Conservation (phyloP, 2,797 vertebrate species). For the Sphenodon punctatus region DNA sequence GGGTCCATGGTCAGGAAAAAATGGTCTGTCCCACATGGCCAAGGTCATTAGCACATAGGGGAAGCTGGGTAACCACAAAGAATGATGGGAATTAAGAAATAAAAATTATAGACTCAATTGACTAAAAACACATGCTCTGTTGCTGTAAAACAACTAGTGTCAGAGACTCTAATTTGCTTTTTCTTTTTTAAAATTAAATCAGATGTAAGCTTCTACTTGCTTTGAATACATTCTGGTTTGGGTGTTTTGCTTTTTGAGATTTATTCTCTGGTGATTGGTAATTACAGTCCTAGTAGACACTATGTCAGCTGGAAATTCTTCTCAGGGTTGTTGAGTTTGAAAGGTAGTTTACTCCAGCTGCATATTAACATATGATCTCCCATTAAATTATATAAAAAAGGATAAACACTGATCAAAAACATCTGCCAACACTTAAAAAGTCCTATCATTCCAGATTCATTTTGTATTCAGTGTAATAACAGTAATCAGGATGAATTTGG, state of each 20-base stretch:
- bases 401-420: slow-evolving; percentile 66
- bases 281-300: slow-evolving; percentile 41
- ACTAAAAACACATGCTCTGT: no score
- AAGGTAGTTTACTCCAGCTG: slow-evolving; percentile 56
- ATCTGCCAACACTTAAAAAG: slow-evolving; percentile 54
- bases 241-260: slow-evolving; percentile 15
- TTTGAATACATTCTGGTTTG: slow-evolving; percentile 7
- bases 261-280: slow-evolving; percentile 60
- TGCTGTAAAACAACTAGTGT: no score
- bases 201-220: background rate
- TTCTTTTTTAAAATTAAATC: background rate
- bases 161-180: no score
- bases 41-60: no score
- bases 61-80: no score
- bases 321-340: slow-evolving; percentile 51
- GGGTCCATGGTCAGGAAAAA: no score
- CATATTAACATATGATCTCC: slow-evolving; percentile 60
- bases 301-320: slow-evolving; percentile 56
- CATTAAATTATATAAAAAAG: slow-evolving; percentile 59
- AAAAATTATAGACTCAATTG: no score
- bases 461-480: slow-evolving; percentile 41
- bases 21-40: no score
- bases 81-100: no score
- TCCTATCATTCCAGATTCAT: slow-evolving; percentile 34
- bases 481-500: slow-evolving; percentile 57